Percentiles rank a stretch among this genome's conserved stretches.
phyloP scores from a whole-genome alignment of 2,888 invertebrate genomes.

The Drosophila phalerata region DNA sequence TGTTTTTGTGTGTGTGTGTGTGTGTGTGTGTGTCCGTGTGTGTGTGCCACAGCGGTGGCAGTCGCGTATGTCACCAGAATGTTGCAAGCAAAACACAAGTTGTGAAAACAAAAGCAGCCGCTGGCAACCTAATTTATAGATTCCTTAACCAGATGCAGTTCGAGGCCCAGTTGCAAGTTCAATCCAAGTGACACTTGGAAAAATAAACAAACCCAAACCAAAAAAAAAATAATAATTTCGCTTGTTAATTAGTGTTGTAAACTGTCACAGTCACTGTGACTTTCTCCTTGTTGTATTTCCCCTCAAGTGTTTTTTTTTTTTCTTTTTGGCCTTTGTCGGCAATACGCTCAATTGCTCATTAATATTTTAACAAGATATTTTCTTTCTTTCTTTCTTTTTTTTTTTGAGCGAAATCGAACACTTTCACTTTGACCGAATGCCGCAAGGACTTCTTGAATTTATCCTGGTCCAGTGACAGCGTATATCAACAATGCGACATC shows the following conservation, averaged over 20 bases:
- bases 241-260: conserved; percentile 78
- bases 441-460: conserved; percentile 50
- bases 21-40: conserved; percentile 19
- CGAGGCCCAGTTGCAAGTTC: no score
- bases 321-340: conserved; percentile 60
- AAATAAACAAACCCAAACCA: conserved; percentile 60
- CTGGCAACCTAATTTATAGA: conserved; percentile 55
- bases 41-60: conserved; percentile 61
- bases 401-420: conserved; percentile 58
- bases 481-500: conserved; percentile 47
- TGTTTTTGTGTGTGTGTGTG: conserved; percentile 34
- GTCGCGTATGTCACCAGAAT: conserved; percentile 71
- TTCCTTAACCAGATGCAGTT: conserved; percentile 10
- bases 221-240: conserved; percentile 32
- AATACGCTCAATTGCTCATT: conserved; percentile 57
- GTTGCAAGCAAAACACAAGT: conserved; percentile 72
- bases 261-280: conserved; percentile 61
- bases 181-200: conserved; percentile 59
- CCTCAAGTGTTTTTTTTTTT: conserved; percentile 56
- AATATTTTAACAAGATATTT: conserved; percentile 68
- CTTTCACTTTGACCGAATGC: conserved; percentile 71
- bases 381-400: conserved; percentile 7
- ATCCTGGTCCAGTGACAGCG: conserved; percentile 31
- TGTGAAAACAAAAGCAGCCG: conserved; percentile 76
- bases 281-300: conserved; percentile 61